A percentile compares a stretch with the other conserved stretches of the same genome.
phyloP scores from a whole-genome alignment of 2,888 invertebrate genomes.

The Sinotaia quadrata region DNA sequence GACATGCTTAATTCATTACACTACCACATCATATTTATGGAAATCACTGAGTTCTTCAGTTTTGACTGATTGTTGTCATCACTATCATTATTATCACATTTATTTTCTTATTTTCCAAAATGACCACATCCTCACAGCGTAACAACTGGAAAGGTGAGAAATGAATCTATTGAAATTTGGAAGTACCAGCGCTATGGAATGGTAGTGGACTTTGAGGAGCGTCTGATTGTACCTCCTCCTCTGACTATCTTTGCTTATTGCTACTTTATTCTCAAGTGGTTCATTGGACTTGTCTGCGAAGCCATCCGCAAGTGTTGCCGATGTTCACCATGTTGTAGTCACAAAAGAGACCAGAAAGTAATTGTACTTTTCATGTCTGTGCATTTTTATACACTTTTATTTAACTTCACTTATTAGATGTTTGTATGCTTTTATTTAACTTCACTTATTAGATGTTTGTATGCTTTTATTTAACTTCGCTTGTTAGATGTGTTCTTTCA shows the following conservation, averaged over 20 bases:
- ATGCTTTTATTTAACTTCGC: no score
- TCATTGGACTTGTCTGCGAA: slow-evolving; percentile 34
- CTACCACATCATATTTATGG: no score
- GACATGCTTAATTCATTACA: no score
- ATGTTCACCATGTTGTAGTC: slow-evolving; percentile 28
- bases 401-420: no score
- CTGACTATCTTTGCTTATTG: slow-evolving; percentile 90
- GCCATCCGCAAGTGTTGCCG: slow-evolving; percentile 32
- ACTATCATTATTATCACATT: background rate
- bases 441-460: no score
- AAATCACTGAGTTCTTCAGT: no score
- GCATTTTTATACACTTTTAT: background rate
- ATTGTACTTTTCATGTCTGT: background rate
- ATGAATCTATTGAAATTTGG: slow-evolving; percentile 97
- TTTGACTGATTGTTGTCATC: no score
- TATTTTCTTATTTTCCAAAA: background rate
- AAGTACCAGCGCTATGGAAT: slow-evolving; percentile 94
- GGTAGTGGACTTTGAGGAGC: slow-evolving; percentile 98
- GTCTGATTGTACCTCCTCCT: slow-evolving; percentile 92
- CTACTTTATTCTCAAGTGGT: slow-evolving; percentile 77
- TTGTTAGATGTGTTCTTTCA: no score
- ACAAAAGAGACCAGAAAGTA: background rate
- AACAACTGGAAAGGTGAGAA: slow-evolving; percentile 82
- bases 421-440: no score
- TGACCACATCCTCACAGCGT: slow-evolving; percentile 59